Evolutionary conservation across 2,797 vertebrate species (phyloP).

Genomic region (Melanotaenia boesemani): DNA sequence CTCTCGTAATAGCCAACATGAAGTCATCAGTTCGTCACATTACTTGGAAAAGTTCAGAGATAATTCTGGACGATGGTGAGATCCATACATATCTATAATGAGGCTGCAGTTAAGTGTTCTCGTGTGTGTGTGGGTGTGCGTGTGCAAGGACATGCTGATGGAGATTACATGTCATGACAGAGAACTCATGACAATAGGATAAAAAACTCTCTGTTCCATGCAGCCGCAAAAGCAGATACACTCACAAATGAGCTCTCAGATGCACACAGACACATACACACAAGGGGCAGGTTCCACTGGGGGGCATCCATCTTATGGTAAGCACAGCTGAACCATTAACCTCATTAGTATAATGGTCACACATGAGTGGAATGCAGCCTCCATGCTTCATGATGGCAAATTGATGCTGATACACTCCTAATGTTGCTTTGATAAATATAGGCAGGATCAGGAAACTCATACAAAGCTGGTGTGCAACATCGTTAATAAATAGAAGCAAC

Average conservation of each 20-base stretch:
- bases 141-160: conserved; percentile 4
- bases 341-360: conserved; percentile 85
- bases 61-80: conserved; percentile 65
- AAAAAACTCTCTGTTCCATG: background rate
- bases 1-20: conserved; percentile 75
- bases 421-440: conserved; percentile 83
- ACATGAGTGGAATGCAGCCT: conserved; percentile 82
- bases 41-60: conserved; percentile 81
- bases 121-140: background rate
- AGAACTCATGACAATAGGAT: background rate
- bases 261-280: conserved; percentile 26
- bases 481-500: conserved; percentile 75
- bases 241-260: conserved; percentile 37
- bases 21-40: conserved; percentile 79
- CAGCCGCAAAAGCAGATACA: conserved; percentile 33
- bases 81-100: conserved; percentile 53
- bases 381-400: conserved; percentile 83
- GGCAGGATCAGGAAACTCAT: conserved; percentile 69
- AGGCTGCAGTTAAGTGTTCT: conserved; percentile 22
- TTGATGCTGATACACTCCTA: conserved; percentile 84
- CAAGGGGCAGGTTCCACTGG: conserved; percentile 77
- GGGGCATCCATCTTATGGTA: conserved; percentile 84
- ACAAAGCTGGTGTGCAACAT: conserved; percentile 67
- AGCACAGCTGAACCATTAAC: conserved; percentile 86
- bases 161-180: conserved; percentile 20